Conservation (phyloP, 2,113 vertebrate species). For the Campylomormyrus tamandua region DNA sequence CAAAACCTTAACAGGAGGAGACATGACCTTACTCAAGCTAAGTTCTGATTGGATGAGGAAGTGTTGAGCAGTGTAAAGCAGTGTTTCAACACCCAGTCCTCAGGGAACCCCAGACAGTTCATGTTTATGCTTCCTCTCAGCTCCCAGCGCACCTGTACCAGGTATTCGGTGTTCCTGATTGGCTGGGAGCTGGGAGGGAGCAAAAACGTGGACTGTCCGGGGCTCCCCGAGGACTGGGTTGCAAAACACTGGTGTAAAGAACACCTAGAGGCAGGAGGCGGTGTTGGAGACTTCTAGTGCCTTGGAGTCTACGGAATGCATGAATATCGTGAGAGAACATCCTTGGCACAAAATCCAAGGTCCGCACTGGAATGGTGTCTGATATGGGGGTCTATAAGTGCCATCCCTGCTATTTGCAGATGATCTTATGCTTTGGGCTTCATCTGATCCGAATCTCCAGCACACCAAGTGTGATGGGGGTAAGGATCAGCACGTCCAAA, state of each 20-base stretch:
- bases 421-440: background rate
- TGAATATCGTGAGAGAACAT: background rate
- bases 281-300: background rate
- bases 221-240: background rate
- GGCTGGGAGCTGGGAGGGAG: no score
- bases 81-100: background rate
- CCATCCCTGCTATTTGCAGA: background rate
- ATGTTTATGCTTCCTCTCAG: no score
- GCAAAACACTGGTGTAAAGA: background rate
- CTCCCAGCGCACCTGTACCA: no score
- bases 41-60: background rate
- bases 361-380: background rate
- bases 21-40: background rate
- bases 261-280: background rate
- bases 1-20: background rate
- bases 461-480: background rate
- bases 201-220: no score
- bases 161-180: no score
- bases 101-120: no score
- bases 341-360: background rate
- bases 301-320: background rate
- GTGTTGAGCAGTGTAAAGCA: background rate
- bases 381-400: background rate
- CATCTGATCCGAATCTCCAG: background rate
- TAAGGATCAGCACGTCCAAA: background rate